Conservation (phyloP, 2,888 invertebrate genomes). For the Steinernema carpocapsae region DNA sequence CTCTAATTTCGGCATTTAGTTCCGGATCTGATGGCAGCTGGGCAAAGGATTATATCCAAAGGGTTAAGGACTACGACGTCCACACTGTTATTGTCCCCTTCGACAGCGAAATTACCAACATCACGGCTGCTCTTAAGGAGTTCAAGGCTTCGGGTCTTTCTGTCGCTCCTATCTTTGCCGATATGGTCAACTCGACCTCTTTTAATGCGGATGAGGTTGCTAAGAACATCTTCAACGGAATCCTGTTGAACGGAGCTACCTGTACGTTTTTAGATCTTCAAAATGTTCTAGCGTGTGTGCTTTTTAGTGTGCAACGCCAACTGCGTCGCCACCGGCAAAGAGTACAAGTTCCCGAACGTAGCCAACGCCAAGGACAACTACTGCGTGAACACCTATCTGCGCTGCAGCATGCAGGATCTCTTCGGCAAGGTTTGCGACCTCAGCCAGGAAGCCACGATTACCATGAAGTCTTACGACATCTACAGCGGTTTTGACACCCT, state of each 20-base stretch:
- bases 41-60: neutral
- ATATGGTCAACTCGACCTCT: neutral
- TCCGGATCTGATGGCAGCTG: neutral
- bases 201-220: neutral
- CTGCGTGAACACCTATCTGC: constrained; percentile 4
- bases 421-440: neutral
- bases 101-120: neutral
- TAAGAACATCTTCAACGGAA: neutral
- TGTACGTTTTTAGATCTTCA: too few species aligned
- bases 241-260: neutral
- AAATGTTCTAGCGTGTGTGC: too few species aligned
- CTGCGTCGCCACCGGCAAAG: neutral
- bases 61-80: neutral
- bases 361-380: neutral
- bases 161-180: neutral
- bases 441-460: neutral
- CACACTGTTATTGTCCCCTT: constrained; percentile 6
- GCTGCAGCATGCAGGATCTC: neutral
- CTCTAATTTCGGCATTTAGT: neutral
- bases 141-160: neutral
- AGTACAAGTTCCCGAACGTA: constrained; percentile 3
- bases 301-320: constrained; percentile 16
- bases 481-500: neutral
- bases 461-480: neutral
- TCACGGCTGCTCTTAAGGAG: neutral